These are phyloP conservation scores for Neolamprologus falcicula DNA, from an alignment of 2,113 vertebrate species.

Conservation along the genomic window DNA sequence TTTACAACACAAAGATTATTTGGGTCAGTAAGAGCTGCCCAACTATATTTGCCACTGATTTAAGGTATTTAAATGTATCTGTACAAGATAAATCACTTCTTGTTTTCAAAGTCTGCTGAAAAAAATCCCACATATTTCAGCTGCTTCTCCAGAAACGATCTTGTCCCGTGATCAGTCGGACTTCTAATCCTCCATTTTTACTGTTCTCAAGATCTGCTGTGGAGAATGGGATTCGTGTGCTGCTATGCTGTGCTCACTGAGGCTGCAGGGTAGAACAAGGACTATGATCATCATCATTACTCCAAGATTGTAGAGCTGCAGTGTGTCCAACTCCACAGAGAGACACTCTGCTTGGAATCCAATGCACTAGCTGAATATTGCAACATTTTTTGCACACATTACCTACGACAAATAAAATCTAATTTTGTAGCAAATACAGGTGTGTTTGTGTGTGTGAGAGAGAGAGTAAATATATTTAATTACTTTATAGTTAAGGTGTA, in stretches of 20 bases:
- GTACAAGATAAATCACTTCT: background rate
- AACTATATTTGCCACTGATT: background rate
- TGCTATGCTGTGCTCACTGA: background rate
- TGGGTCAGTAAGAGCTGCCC: background rate
- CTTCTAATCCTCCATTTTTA: background rate
- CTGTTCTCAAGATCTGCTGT: background rate
- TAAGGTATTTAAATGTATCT: background rate
- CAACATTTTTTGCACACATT: background rate
- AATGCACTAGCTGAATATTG: background rate
- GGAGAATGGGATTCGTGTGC: background rate
- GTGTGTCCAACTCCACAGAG: background rate
- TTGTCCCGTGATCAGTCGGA: background rate
- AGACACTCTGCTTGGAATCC: background rate
- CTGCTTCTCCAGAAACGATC: accelerated
- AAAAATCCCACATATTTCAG: accelerated
- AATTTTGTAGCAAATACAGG: background rate
- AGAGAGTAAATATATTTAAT: background rate
- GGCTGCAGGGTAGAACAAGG: background rate
- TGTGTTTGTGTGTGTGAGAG: background rate
- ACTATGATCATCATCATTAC: background rate
- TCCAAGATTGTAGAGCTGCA: background rate
- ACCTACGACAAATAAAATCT: background rate
- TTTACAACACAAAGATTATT: background rate
- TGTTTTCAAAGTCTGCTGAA: background rate
- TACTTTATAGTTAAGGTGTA: background rate